phyloP scores from a whole-genome alignment of 2,113 vertebrate species.

The Aphyosemion australe region DNA sequence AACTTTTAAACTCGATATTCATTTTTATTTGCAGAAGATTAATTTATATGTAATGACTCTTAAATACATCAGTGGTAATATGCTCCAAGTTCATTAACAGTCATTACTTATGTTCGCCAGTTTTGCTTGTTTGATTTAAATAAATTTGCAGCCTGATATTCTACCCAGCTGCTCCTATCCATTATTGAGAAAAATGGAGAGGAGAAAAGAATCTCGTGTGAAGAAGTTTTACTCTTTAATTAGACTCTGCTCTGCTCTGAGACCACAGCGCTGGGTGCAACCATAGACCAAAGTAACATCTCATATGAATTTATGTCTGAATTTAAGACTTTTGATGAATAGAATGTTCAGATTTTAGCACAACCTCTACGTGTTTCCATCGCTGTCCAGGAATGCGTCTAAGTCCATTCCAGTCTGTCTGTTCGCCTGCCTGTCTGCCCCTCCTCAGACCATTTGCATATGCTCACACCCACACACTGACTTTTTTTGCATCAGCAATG shows the following conservation, averaged over 20 bases:
- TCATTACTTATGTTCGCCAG: slow-evolving; percentile 16
- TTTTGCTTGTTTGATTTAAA: slow-evolving; percentile 18
- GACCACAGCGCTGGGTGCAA: not conserved
- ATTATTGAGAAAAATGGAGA: slow-evolving; percentile 37
- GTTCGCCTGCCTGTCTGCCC: slow-evolving; percentile 31
- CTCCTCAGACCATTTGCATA: slow-evolving; percentile 52
- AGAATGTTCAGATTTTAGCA: not conserved
- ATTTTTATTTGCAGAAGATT: slow-evolving; percentile 8
- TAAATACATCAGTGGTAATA: slow-evolving; percentile 30
- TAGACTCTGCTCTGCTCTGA: slow-evolving; percentile 13
- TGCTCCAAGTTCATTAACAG: slow-evolving; percentile 14
- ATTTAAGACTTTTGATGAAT: not conserved
- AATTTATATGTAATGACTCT: slow-evolving; percentile 33
- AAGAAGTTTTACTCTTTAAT: slow-evolving; percentile 31
- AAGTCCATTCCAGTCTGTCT: slow-evolving; percentile 44
- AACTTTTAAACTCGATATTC: not conserved
- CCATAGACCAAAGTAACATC: not conserved
- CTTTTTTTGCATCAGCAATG: slow-evolving; percentile 45
- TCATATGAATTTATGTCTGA: not conserved
- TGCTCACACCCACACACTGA: slow-evolving; percentile 48
- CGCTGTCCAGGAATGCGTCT: slow-evolving; percentile 35
- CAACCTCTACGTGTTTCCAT: not conserved
- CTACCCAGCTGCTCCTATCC: slow-evolving; percentile 32
- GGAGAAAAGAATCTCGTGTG: not conserved
- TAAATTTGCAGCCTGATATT: slow-evolving; percentile 23